phyloP scores from a whole-genome alignment of 2,113 vertebrate species.

The Nettapus auritus region DNA sequence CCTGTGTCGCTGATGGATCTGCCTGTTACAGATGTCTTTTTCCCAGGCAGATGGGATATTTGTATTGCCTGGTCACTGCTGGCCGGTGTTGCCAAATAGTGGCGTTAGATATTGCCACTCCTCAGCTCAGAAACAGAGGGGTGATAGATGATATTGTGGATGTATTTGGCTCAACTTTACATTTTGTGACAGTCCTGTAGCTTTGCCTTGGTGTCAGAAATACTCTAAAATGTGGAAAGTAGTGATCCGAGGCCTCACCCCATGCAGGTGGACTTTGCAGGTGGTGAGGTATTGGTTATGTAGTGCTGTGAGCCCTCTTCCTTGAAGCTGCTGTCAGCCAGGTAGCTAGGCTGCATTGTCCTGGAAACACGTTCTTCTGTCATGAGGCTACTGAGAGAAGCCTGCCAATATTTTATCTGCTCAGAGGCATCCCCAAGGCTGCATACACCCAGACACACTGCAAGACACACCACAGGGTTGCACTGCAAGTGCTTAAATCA shows the following conservation, averaged over 20 bases:
- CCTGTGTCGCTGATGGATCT: background rate
- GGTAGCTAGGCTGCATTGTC: background rate
- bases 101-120: background rate
- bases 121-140: background rate
- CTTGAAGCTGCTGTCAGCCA: background rate
- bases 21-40: background rate
- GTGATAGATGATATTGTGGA: background rate
- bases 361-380: background rate
- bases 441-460: background rate
- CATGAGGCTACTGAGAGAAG: background rate
- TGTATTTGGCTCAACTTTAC: background rate
- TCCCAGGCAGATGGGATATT: background rate
- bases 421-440: background rate
- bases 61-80: background rate
- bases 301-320: fast-evolving
- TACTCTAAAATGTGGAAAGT: background rate
- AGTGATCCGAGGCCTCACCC: background rate
- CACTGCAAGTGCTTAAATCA: fast-evolving
- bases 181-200: background rate
- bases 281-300: background rate
- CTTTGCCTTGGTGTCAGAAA: background rate
- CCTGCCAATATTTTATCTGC: background rate
- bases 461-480: no score
- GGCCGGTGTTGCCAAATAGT: background rate
- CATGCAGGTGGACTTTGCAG: background rate